Base-by-base conservation (phyloP, 2,113 vertebrate species). In the Ivindomyrus marchei region DNA sequence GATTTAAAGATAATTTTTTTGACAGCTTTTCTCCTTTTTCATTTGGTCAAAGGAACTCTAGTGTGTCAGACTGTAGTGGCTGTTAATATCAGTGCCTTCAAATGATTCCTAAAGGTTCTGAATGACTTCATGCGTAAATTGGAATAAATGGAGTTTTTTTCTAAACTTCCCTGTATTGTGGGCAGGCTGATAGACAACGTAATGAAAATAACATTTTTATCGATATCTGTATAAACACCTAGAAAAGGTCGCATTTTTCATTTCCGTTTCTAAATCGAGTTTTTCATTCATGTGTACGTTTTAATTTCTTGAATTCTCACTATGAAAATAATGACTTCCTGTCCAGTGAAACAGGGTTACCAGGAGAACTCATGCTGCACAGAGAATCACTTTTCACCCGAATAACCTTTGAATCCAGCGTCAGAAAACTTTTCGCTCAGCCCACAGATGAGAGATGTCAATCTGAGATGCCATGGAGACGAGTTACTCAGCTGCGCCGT, bases 401-500 rank as follows among this genome's bases (percentile, higher is more conserved):
- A 94, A 92, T 95, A 94, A 96, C 95, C 95, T 95, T 93, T 95
- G 93, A 96, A 95, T 53, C 31, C 27, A 91, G 95, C 95, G 95
- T 95, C 92, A 94, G 93, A 92, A 95, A 94, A 95, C 93, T 92
- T 96, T 96, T 95, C 95, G 95, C 95, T 94, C 95, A 92, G 91
- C 91, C 94, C 74, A 88, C 89, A 90, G 84, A 90, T 93, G 93
- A 95, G 94, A 94, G 93, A 94, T 93, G 94, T 85, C 92, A 89
- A 88, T 56, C n/a, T 66, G 74, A 1, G 74, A 85, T 19, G 24
- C 50, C 36, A 88, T 70, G 89, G 90, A 91, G 91, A n/a, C 39
- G 42, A 88, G 50, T 58, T 47, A 49, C 88, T 91, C 91, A 89
- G 85, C 53, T 90, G 80, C 39, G 7, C 84, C 88, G 45, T 90